A percentile compares a stretch with the other conserved stretches of the same genome.
Evolutionary conservation across 2,797 vertebrate genomes (phyloP).

Genomic region (Neoniphon sammara): DNA sequence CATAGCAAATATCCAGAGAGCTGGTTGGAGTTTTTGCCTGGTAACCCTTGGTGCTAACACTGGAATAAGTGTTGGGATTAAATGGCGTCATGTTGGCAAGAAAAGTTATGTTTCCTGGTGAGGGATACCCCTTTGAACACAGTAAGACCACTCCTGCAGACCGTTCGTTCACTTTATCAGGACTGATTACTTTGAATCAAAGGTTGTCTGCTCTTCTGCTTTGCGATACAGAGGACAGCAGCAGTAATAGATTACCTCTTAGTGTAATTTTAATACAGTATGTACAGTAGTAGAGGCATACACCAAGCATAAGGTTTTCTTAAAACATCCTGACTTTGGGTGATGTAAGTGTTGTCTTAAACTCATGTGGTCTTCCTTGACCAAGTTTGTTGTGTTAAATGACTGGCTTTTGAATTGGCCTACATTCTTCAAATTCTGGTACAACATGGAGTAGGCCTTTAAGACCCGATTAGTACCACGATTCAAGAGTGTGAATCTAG

Average conservation of each 20-base stretch:
- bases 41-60: constrained; percentile 73
- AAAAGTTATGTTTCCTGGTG: constrained; percentile 74
- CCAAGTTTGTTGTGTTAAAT: constrained; percentile 67
- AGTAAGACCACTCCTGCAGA: constrained; percentile 63
- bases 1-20: constrained; percentile 51
- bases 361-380: constrained; percentile 40
- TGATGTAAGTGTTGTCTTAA: constrained; percentile 49
- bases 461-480: constrained; percentile 84
- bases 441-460: constrained; percentile 82
- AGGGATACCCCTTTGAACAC: constrained; percentile 81
- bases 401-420: constrained; percentile 81
- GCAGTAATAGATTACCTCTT: constrained; percentile 19
- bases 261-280: constrained; percentile 19
- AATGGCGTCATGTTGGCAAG: constrained; percentile 80
- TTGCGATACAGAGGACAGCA: constrained; percentile 21
- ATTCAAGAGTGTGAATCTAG: constrained; percentile 76
- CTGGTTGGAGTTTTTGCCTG: constrained; percentile 68
- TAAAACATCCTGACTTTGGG: constrained; percentile 7
- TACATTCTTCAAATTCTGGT: constrained; percentile 88
- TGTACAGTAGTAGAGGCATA: background rate
- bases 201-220: constrained; percentile 46
- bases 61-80: constrained; percentile 73
- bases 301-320: constrained; percentile 1
- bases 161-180: constrained; percentile 65
- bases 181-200: constrained; percentile 62